These are phyloP conservation scores for Malurus elegans DNA, from an alignment of 2,113 vertebrate genomes.

Conservation along the genomic window DNA sequence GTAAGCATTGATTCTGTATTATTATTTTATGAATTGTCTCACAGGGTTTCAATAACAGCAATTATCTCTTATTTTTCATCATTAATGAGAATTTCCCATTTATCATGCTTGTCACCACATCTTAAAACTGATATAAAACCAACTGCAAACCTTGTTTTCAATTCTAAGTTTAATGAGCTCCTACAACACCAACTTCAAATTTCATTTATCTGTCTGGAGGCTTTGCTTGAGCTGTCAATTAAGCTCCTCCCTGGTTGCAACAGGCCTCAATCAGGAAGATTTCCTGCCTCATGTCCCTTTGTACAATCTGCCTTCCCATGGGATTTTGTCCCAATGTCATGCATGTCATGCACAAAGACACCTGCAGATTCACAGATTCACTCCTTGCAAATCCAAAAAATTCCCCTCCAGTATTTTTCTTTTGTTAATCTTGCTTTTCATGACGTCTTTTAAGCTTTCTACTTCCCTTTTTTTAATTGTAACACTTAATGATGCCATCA, in stretches of 20 bases:
- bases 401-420: not conserved
- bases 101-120: not conserved
- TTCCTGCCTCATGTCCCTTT: accelerated
- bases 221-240: not conserved
- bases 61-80: not conserved
- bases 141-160: not conserved
- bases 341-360: not conserved
- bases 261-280: not conserved
- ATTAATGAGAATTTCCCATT: not conserved
- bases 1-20: not conserved
- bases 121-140: not conserved
- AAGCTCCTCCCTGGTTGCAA: not conserved
- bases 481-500: not conserved
- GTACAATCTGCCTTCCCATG: not conserved
- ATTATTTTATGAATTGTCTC: not conserved
- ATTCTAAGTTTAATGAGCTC: not conserved
- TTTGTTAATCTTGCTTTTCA: not conserved
- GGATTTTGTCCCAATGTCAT: not conserved
- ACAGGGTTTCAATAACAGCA: not conserved
- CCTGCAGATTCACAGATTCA: not conserved
- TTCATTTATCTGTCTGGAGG: not conserved
- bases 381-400: not conserved
- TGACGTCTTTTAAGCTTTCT: not conserved
- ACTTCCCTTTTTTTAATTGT: not conserved
- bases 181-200: not conserved